Conservation (phyloP, 2,888 invertebrate species). For the Dasysyrphus albostriatus region DNA sequence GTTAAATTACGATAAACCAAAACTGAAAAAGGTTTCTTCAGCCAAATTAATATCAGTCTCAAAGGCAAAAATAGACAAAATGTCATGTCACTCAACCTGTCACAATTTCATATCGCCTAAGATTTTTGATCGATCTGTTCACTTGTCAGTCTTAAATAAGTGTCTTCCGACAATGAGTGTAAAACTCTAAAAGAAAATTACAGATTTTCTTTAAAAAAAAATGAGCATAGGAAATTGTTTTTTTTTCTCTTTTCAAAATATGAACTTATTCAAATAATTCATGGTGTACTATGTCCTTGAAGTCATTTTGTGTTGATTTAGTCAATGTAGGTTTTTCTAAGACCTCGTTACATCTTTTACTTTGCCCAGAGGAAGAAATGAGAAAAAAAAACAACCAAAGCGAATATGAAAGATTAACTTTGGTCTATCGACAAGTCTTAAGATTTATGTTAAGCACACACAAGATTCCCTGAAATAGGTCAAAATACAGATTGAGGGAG, state of each 20-base stretch:
- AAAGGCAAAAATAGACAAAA: too few species aligned
- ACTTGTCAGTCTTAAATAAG: too few species aligned
- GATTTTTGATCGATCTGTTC: too few species aligned
- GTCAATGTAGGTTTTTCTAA: background rate
- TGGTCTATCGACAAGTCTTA: constrained; percentile 48
- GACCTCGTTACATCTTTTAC: background rate
- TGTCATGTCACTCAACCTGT: too few species aligned
- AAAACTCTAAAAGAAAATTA: too few species aligned
- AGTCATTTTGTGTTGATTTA: background rate
- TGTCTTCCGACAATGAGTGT: too few species aligned
- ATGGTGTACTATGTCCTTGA: constrained; percentile 29
- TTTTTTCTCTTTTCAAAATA: background rate
- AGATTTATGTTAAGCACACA: constrained; percentile 55
- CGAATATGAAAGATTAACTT: constrained; percentile 25
- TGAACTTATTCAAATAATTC: background rate
- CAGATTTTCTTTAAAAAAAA: too few species aligned
- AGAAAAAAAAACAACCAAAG: background rate
- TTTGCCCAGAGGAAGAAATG: background rate
- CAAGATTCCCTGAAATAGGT: constrained; percentile 46
- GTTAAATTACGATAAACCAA: too few species aligned
- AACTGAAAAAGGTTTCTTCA: too few species aligned
- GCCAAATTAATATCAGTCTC: too few species aligned
- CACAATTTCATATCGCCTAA: too few species aligned
- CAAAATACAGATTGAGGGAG: constrained; percentile 27
- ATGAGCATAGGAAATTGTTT: too few species aligned